phyloP scores from a whole-genome alignment of 30 jellyfish, hydroid and myxozoan genomes.

The Aurelia sp. region DNA sequence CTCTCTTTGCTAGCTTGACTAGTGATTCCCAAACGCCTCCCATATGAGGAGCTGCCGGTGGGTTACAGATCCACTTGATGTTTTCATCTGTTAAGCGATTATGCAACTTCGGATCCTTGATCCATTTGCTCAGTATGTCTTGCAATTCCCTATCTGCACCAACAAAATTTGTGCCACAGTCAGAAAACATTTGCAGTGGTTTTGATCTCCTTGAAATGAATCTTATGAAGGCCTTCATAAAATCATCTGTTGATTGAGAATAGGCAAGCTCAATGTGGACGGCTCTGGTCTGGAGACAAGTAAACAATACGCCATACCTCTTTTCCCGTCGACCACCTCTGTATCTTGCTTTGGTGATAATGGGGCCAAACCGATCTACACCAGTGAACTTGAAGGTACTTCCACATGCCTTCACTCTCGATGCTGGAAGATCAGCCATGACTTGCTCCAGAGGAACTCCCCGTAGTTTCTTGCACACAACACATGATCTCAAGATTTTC shows the following conservation, averaged over 20 bases:
- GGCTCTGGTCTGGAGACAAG: slow-evolving; percentile 60
- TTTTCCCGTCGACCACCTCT: slow-evolving; percentile 36
- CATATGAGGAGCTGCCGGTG: slow-evolving; percentile 46
- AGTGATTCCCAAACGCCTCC: slow-evolving; percentile 61
- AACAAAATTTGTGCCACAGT: slow-evolving; percentile 25
- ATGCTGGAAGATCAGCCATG: slow-evolving; percentile 42
- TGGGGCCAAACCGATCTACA: slow-evolving; percentile 51
- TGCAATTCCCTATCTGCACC: slow-evolving; percentile 4
- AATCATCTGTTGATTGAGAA: slow-evolving; percentile 39
- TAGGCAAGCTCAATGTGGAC: slow-evolving; percentile 35
- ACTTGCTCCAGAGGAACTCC: slow-evolving; percentile 4
- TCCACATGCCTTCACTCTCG: slow-evolving; percentile 35
- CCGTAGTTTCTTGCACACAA: slow-evolving; percentile 42
- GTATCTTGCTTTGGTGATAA: slow-evolving; percentile 19
- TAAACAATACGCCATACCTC: slow-evolving; percentile 44
- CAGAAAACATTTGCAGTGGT: slow-evolving; percentile 30
- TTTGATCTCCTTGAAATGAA: slow-evolving; percentile 38
- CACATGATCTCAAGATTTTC: slow-evolving; percentile 19
- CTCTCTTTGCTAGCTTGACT: slow-evolving; percentile 34
- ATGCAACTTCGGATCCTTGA: slow-evolving; percentile 13
- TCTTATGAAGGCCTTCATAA: slow-evolving; percentile 32
- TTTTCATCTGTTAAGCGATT: slow-evolving; percentile 16
- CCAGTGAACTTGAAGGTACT: slow-evolving; percentile 46
- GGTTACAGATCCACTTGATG: slow-evolving; percentile 50
- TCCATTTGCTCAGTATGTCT: slow-evolving; percentile 14